Percentiles rank a stretch among this genome's conserved stretches.
phyloP scores from a whole-genome alignment of 2,888 invertebrate genomes.

The Drosophila quinaria region DNA sequence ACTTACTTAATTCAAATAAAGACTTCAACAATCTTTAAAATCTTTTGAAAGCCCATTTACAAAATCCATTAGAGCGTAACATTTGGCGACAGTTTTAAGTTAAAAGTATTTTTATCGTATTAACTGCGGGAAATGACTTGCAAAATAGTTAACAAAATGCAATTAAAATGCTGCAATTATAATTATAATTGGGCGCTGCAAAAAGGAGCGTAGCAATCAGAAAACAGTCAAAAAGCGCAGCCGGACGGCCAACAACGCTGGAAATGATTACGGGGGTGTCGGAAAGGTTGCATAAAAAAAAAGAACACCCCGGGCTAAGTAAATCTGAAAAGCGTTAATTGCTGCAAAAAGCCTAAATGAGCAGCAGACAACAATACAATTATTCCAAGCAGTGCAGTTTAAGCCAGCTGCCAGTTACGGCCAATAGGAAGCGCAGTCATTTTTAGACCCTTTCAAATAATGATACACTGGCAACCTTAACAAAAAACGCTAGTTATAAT shows the following conservation, averaged over 20 bases:
- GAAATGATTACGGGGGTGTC: conserved; percentile 26
- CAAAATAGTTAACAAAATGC: conserved; percentile 74
- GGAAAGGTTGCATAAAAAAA: conserved; percentile 41
- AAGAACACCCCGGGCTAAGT: conserved; percentile 57
- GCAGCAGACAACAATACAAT: conserved; percentile 62
- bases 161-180: conserved; percentile 79
- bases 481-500: not conserved
- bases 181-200: conserved; percentile 72
- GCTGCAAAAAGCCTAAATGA: conserved; percentile 54
- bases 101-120: conserved; percentile 62
- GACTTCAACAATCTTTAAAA: conserved; percentile 3
- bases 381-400: conserved; percentile 44
- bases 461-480: conserved; percentile 6
- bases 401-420: conserved; percentile 6
- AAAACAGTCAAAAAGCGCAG: conserved; percentile 57
- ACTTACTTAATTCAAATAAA: not conserved
- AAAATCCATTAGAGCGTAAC: conserved; percentile 52
- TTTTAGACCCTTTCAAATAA: conserved; percentile 10
- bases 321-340: conserved; percentile 65
- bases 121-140: conserved; percentile 64
- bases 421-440: conserved; percentile 16
- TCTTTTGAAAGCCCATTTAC: conserved; percentile 12
- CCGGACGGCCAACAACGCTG: conserved; percentile 25
- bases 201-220: conserved; percentile 53
- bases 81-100: conserved; percentile 54